Conservation (phyloP, 23 tunicate species). For the Phallusia fumigata region DNA sequence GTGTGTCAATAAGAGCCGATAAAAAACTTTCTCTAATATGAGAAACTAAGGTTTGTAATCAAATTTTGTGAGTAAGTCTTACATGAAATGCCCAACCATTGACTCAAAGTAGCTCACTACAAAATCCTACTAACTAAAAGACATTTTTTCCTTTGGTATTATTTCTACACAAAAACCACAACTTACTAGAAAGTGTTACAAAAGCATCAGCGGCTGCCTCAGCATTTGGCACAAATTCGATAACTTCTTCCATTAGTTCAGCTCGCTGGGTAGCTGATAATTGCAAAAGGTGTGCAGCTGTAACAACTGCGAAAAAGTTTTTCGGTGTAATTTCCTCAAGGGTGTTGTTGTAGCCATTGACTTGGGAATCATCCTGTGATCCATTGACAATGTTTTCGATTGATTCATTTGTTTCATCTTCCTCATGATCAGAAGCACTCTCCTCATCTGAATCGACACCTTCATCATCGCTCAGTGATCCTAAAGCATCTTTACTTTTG, state of each 20-base stretch:
- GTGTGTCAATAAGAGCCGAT: too few species aligned
- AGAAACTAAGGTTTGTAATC: too few species aligned
- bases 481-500: constrained; percentile 29
- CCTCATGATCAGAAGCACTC: not conserved
- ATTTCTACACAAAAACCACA: too few species aligned
- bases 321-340: constrained; percentile 13
- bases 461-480: constrained; percentile 71
- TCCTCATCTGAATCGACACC: constrained; percentile 57
- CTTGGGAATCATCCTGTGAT: not conserved
- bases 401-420: not conserved
- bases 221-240: constrained; percentile 58
- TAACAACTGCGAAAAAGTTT: constrained; percentile 27
- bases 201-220: constrained; percentile 50
- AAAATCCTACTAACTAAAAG: too few species aligned
- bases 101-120: too few species aligned
- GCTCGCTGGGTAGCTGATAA: constrained; percentile 22
- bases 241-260: constrained; percentile 52
- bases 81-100: too few species aligned
- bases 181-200: constrained; percentile 25
- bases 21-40: too few species aligned
- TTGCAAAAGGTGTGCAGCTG: constrained; percentile 14
- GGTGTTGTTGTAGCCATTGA: not conserved
- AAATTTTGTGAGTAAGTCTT: too few species aligned
- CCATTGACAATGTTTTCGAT: not conserved
- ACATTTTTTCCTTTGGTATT: too few species aligned